phyloP scores from a whole-genome alignment of 2,888 invertebrate species.

The Ischnus inquisitorius region DNA sequence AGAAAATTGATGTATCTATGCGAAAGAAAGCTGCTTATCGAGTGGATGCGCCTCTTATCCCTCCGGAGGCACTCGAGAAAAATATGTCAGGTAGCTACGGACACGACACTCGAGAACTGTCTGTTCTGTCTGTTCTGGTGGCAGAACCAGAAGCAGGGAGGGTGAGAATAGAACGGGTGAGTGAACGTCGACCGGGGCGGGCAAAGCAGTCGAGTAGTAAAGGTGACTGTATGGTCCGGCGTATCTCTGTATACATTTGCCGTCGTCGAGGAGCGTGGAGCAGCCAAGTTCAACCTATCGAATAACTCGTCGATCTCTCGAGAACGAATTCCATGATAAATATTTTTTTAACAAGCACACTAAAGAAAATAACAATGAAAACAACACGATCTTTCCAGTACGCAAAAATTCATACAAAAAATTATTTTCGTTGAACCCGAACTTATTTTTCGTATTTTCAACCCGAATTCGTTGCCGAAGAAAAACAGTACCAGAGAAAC shows the following conservation, averaged over 20 bases:
- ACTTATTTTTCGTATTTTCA: too few species aligned
- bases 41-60: conserved; percentile 14
- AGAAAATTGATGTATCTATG: neutral
- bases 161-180: conserved; percentile 37
- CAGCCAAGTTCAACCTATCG: neutral
- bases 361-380: neutral
- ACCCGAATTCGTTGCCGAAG: too few species aligned
- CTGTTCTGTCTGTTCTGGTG: conserved; percentile 11
- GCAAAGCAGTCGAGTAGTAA: conserved; percentile 35
- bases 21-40: neutral
- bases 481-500: too few species aligned
- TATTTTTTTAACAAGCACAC: neutral
- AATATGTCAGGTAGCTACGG: conserved; percentile 7
- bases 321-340: neutral
- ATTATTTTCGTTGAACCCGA: too few species aligned
- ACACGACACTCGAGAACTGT: conserved; percentile 18
- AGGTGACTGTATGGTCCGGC: conserved; percentile 37
- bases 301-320: neutral
- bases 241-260: neutral
- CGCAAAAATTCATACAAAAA: too few species aligned
- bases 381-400: too few species aligned
- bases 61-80: conserved; percentile 1
- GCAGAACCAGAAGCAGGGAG: neutral
- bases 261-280: neutral
- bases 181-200: conserved; percentile 36